These are phyloP conservation scores for Drosophila longiperda DNA, from an alignment of 2,888 invertebrate genomes.

Conservation along the genomic window DNA sequence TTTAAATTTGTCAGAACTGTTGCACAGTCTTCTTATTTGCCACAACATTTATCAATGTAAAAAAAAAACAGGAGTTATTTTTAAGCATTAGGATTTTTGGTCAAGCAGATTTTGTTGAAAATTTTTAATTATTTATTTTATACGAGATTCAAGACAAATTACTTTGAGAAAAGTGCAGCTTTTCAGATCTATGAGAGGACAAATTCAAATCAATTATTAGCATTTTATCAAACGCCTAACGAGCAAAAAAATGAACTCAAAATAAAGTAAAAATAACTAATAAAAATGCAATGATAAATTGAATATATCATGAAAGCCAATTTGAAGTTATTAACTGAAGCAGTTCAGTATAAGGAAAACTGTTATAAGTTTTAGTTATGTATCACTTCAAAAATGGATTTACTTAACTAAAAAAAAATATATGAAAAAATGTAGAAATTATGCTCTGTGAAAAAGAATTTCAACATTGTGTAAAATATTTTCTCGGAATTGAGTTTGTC, in stretches of 20 bases:
- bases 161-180: not conserved
- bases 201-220: not conserved
- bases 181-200: not conserved
- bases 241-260: not conserved
- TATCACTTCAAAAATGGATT: too few species aligned
- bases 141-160: not conserved
- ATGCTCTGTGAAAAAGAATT: not conserved
- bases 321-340: too few species aligned
- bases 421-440: too few species aligned
- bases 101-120: slow-evolving; percentile 3
- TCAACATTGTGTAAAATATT: not conserved
- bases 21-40: slow-evolving; percentile 39
- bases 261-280: not conserved
- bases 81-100: slow-evolving; percentile 10
- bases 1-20: slow-evolving; percentile 56
- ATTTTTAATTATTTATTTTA: slow-evolving; percentile 7
- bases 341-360: too few species aligned
- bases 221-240: not conserved
- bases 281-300: not conserved
- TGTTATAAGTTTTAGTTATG: too few species aligned
- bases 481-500: not conserved
- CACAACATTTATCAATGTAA: slow-evolving; percentile 47
- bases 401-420: too few species aligned
- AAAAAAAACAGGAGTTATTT: slow-evolving; percentile 13
- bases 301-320: not conserved